Percentiles rank a stretch among this genome's conserved stretches.
These are phyloP conservation scores for Corythornis madagascariensis DNA, from an alignment of 2,113 vertebrate species.

Conservation along the genomic window DNA sequence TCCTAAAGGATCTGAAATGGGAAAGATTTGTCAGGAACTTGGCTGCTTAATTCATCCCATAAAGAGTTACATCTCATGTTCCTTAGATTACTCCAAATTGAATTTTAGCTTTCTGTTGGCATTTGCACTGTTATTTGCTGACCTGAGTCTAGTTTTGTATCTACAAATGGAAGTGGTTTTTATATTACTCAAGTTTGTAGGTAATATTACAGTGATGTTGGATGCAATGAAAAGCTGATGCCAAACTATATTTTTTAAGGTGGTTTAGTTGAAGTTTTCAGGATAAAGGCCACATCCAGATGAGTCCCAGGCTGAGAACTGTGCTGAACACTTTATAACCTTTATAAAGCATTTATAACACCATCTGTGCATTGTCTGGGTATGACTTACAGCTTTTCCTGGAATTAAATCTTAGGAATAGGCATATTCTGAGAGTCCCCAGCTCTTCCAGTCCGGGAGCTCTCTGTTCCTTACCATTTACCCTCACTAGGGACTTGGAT, in stretches of 20 bases:
- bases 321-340: neutral
- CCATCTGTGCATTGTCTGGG: neutral
- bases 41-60: neutral
- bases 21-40: neutral
- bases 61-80: neutral
- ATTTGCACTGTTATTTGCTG: neutral
- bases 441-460: neutral
- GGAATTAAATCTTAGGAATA: neutral
- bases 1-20: neutral
- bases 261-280: neutral
- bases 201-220: rapidly evolving
- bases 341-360: neutral
- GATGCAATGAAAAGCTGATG: neutral
- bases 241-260: neutral
- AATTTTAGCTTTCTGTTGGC: neutral
- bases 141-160: neutral
- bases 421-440: neutral
- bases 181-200: neutral
- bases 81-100: neutral
- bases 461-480: neutral
- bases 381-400: neutral
- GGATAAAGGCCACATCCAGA: neutral
- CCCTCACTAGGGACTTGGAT: neutral
- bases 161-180: neutral
- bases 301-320: neutral